These are phyloP conservation scores for Tribolium madens DNA, from an alignment of 1,140 invertebrate genomes.

Conservation along the genomic window DNA sequence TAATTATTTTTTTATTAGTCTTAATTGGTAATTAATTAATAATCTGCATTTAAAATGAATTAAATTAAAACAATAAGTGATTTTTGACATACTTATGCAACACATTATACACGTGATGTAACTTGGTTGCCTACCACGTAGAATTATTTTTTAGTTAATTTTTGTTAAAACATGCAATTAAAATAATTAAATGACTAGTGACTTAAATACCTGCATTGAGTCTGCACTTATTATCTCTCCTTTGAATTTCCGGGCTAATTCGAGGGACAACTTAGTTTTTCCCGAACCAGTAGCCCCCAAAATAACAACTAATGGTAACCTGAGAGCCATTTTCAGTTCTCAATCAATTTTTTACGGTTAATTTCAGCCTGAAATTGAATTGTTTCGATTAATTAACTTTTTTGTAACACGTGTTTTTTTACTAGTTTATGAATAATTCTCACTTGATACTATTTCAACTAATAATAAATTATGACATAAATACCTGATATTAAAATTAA, in stretches of 20 bases:
- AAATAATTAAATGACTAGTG: background rate
- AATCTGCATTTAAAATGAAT: too few relatives aligned
- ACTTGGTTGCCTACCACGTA: background rate
- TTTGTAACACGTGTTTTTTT: background rate
- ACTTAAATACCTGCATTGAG: slow-evolving; percentile 92
- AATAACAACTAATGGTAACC: slow-evolving; percentile 84
- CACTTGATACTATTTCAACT: background rate
- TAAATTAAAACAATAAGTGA: too few relatives aligned
- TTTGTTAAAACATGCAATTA: background rate
- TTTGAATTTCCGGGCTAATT: slow-evolving; percentile 87
- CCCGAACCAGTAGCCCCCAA: slow-evolving; percentile 96
- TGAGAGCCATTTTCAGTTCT: slow-evolving; percentile 45
- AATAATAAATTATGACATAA: background rate
- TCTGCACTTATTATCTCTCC: slow-evolving; percentile 99
- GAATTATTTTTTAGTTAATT: too few relatives aligned
- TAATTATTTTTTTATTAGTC: too few relatives aligned
- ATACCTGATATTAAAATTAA: background rate
- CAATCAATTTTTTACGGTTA: too few relatives aligned
- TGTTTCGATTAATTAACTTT: background rate
- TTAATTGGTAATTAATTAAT: too few relatives aligned
- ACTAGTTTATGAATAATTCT: background rate
- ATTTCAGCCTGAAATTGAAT: background rate
- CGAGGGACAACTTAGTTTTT: slow-evolving; percentile 95
- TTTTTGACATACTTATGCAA: background rate
- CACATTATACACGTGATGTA: background rate